phyloP scores from a whole-genome alignment of 2,797 vertebrate species.

The Scleropages formosus region DNA sequence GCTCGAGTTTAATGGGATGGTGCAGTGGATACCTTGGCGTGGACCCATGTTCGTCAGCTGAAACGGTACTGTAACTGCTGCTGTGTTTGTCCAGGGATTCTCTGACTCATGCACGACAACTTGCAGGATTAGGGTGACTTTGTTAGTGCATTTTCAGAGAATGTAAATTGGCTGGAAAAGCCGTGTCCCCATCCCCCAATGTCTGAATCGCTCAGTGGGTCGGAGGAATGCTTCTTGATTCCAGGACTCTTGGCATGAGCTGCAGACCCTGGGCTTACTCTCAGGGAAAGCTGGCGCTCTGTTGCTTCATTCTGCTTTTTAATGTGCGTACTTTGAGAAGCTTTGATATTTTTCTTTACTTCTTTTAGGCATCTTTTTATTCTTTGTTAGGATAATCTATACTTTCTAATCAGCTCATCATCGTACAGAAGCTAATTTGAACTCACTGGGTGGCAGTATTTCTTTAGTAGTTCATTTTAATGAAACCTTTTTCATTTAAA shows the following conservation, averaged over 20 bases:
- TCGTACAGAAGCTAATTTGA: not conserved
- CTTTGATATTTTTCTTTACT: not conserved
- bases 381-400: slow-evolving; percentile 2
- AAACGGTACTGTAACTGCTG: slow-evolving; percentile 5
- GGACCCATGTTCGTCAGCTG: not conserved
- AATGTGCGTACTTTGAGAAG: not conserved
- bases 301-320: not conserved
- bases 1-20: slow-evolving; percentile 20
- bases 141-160: slow-evolving; percentile 15
- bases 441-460: not conserved
- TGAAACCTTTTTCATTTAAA: no score
- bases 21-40: slow-evolving; percentile 16
- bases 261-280: not conserved
- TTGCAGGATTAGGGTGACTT: not conserved
- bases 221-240: not conserved
- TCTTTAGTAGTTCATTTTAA: not conserved
- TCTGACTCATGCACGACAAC: not conserved
- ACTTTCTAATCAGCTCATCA: slow-evolving; percentile 4
- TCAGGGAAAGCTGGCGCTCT: not conserved
- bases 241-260: not conserved
- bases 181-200: not conserved
- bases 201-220: not conserved
- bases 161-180: not conserved
- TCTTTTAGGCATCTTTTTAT: slow-evolving; percentile 2
- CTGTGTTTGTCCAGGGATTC: slow-evolving; percentile 18